A percentile compares a stretch with the other conserved stretches of the same genome.
These are phyloP conservation scores for Tribolium freemani DNA, from an alignment of 2,888 invertebrate genomes.

Conservation along the genomic window DNA sequence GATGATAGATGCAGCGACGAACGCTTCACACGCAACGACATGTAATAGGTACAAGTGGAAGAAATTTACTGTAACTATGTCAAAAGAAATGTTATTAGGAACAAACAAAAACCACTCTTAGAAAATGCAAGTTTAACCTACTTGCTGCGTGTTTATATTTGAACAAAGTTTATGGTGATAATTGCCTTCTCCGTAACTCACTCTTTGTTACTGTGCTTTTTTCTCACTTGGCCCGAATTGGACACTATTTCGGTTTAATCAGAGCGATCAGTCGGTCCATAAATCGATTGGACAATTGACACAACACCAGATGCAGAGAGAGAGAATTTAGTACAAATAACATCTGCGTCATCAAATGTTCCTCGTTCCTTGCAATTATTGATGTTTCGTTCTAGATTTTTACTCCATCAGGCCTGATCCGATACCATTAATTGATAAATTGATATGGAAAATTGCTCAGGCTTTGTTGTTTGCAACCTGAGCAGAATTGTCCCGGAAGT, in stretches of 20 bases:
- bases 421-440: constrained; percentile 2
- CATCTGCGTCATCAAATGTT: constrained; percentile 29
- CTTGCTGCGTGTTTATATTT: constrained; percentile 35
- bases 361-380: not conserved
- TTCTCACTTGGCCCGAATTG: constrained; percentile 7
- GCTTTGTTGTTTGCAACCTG: constrained; percentile 4
- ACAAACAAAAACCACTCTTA: constrained; percentile 42
- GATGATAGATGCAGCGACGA: not conserved
- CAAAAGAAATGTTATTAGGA: constrained; percentile 37
- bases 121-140: constrained; percentile 54
- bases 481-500: constrained; percentile 43
- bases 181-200: constrained; percentile 26
- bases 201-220: constrained; percentile 19
- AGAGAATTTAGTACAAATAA: constrained; percentile 24
- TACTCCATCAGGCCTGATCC: not conserved
- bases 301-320: constrained; percentile 7
- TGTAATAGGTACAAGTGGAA: constrained; percentile 32
- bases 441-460: not conserved
- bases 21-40: constrained; percentile 20
- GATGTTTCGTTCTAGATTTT: constrained; percentile 26
- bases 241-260: not conserved
- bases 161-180: constrained; percentile 24
- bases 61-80: constrained; percentile 33
- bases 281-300: constrained; percentile 3
- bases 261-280: not conserved